Evolutionary conservation across 2,888 invertebrate genomes (phyloP).

Genomic region (Ypsolopha sequella): DNA sequence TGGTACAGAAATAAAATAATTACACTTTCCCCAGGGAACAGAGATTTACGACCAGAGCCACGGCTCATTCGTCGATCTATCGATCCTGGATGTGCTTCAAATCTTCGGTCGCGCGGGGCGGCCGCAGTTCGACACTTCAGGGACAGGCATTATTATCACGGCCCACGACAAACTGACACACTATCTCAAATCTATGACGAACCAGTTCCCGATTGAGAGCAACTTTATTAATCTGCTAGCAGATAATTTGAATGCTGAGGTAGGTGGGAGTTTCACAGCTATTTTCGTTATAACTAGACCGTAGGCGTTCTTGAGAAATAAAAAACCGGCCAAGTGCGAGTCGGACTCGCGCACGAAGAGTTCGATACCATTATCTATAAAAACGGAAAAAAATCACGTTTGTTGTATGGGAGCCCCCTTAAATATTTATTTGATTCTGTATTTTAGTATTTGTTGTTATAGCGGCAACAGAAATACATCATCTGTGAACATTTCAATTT

Average conservation of each 20-base stretch:
- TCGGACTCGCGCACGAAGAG: no score
- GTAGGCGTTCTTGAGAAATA: no score
- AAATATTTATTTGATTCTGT: no score
- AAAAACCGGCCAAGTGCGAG: no score
- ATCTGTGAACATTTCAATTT: no score
- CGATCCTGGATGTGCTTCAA: constrained; percentile 96
- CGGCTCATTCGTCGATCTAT: constrained; percentile 94
- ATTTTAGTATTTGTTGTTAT: no score
- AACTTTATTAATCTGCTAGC: constrained; percentile 92
- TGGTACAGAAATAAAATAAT: no score
- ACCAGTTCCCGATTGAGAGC: constrained; percentile 98
- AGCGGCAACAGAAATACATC: no score
- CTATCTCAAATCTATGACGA: constrained; percentile 93
- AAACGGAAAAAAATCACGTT: no score
- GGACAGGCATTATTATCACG: constrained; percentile 96
- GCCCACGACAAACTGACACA: constrained; percentile 91
- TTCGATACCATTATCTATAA: no score
- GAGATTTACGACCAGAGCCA: constrained; percentile 97
- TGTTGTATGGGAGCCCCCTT: no score
- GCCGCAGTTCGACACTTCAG: constrained; percentile 96
- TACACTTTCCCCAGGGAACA: constrained; percentile 86
- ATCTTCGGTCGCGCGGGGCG: constrained; percentile 99
- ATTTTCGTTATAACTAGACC: no score
- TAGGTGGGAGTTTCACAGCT: constrained; percentile 28
- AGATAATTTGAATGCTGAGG: constrained; percentile 98